phyloP scores from a whole-genome alignment of 2,113 vertebrate species.

The Saimiri boliviensis region DNA sequence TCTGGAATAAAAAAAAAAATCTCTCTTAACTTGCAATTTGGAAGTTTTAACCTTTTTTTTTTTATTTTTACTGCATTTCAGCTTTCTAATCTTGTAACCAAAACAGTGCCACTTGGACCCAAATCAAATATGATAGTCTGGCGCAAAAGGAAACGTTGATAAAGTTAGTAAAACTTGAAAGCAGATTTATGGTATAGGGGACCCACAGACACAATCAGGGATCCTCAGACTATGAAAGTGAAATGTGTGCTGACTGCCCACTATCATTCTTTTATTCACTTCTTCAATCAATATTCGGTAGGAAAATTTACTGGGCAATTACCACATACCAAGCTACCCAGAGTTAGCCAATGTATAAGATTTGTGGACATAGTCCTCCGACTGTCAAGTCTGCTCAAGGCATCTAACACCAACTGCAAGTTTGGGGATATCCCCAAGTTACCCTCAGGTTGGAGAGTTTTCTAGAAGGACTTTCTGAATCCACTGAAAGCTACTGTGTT shows the following conservation, averaged over 20 bases:
- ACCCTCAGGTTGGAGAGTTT: neutral
- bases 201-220: neutral
- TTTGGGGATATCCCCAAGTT: neutral
- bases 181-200: neutral
- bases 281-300: neutral
- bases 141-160: neutral
- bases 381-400: neutral
- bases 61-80: neutral
- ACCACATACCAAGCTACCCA: neutral
- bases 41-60: neutral
- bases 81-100: neutral
- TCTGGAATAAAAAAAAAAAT: neutral
- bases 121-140: neutral
- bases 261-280: neutral
- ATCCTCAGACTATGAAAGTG: neutral
- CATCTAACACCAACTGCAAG: neutral
- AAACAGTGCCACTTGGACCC: neutral
- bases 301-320: neutral
- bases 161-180: constrained; percentile 20
- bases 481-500: neutral
- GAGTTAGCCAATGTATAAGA: neutral
- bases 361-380: neutral
- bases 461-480: neutral
- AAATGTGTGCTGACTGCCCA: accelerated
- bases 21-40: neutral